Evolutionary conservation across 2,888 invertebrate genomes (phyloP).

Genomic region (Lasioglossum zephyrum): DNA sequence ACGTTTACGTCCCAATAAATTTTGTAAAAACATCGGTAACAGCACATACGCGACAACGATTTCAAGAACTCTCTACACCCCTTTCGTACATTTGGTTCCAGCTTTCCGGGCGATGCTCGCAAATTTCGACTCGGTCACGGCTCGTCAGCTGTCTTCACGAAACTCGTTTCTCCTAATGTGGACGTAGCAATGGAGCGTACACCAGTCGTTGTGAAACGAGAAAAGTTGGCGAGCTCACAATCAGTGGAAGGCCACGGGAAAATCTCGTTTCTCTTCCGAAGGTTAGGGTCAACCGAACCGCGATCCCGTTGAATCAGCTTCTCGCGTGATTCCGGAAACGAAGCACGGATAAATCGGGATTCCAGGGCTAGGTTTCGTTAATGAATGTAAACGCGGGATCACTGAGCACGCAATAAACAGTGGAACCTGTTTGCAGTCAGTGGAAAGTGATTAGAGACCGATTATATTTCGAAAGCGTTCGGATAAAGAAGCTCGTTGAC

Average conservation of each 20-base stretch:
- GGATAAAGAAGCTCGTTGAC: not conserved
- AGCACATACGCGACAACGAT: too few species aligned
- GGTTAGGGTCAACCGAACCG: constrained; percentile 5
- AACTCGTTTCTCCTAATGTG: constrained; percentile 8
- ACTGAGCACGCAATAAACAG: not conserved
- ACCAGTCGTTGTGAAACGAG: not conserved
- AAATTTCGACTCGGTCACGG: not conserved
- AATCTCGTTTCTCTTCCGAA: constrained; percentile 16
- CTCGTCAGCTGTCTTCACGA: constrained; percentile 22
- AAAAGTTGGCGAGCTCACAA: constrained; percentile 25
- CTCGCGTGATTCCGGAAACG: constrained; percentile 22
- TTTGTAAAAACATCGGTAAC: too few species aligned
- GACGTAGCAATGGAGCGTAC: not conserved
- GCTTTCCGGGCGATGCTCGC: not conserved
- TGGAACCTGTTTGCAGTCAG: not conserved
- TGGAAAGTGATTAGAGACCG: not conserved
- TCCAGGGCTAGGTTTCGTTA: constrained; percentile 1
- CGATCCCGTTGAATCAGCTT: constrained; percentile 4
- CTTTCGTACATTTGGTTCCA: not conserved
- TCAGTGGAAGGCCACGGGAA: not conserved
- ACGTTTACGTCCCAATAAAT: too few species aligned
- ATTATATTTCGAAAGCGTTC: not conserved
- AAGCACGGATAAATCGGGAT: constrained; percentile 18
- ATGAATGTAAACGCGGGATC: constrained; percentile 11
- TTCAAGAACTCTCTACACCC: not conserved